Evolutionary conservation across 2,797 vertebrate species (phyloP), one percentile per base, ranked within the genome.

Genomic region (Rhinella marina): DNA sequence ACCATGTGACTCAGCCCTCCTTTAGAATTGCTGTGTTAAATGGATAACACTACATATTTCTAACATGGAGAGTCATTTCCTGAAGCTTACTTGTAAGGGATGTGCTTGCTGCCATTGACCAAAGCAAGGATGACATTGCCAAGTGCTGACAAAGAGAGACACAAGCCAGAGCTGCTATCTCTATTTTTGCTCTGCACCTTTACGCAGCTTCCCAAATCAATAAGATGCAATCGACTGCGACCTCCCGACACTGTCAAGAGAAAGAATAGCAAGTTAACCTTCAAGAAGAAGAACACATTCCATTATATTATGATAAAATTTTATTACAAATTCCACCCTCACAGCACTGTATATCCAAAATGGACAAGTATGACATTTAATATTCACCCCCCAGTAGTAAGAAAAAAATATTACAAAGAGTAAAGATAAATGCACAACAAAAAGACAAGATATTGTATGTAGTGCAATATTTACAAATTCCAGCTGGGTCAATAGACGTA

Each of bases 131-230:
- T 97, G 89, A 97, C 95, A 0, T 97, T 96, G 61, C 97, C 97
- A 92, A 99, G 94, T 0, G 98, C 98, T 6, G 97, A 95, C 90
- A 97, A 93, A 0, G 97, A 98, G 52, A 96, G 97, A 87, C 98
- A 99, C 83, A 97, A 95, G 77, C 96, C 96, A 0, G 95, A 93
- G 91, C 93, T 95, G 88, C 92, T 95, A 88, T 98, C 98, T 0
- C 93, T 96, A 82, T 91, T 96, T 92, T 97, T 98, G 91, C 94
- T 91, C 32, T 96, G 95, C 8, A 94, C 96, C 89, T 96, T 97
- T 88, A 97, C 96, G 10, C 98, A 98, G 88, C 96, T 97, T 48
- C 98, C 97, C 56, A 99, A 95, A 88, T 99, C 97, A 88, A 99
- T 98, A 91, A 99, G 96, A 91, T 98, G 98, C 91, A 99, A 92